Conservation (phyloP, 2,113 vertebrate species). For the Fregata magnificens region DNA sequence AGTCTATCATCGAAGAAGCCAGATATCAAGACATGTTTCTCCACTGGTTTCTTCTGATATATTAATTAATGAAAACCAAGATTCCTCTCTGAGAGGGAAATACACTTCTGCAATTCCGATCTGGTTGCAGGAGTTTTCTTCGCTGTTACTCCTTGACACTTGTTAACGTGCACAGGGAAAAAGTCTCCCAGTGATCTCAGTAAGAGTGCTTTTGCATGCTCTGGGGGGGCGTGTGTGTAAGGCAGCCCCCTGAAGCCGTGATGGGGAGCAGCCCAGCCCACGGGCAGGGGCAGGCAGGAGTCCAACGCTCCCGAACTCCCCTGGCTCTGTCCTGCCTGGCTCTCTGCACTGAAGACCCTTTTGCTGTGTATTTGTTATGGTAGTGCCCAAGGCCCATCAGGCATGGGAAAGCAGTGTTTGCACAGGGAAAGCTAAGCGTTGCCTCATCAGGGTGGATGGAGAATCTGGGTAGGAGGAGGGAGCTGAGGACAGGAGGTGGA, state of each 20-base stretch:
- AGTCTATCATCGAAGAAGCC: conserved; percentile 68
- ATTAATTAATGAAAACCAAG: conserved; percentile 75
- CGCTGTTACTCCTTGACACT: neutral
- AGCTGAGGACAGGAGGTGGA: neutral
- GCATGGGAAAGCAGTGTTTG: fast-evolving
- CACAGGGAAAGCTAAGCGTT: fast-evolving
- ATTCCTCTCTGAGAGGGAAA: conserved; percentile 45
- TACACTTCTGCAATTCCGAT: conserved; percentile 12
- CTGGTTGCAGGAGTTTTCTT: neutral
- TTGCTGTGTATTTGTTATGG: neutral
- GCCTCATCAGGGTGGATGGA: neutral
- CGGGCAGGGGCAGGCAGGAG: neutral
- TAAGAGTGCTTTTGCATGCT: neutral
- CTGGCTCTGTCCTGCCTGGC: neutral
- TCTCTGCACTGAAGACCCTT: neutral
- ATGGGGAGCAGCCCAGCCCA: neutral
- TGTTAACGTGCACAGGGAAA: fast-evolving
- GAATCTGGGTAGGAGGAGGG: neutral
- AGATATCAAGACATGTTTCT: conserved; percentile 74
- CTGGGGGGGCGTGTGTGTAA: neutral
- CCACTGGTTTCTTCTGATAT: conserved; percentile 68
- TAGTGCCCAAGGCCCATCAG: fast-evolving
- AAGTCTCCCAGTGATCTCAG: neutral
- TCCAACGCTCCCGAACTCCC: fast-evolving
- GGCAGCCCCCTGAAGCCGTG: fast-evolving